phyloP scores from a whole-genome alignment of 2,888 invertebrate species.

The Eilema sororculum region DNA sequence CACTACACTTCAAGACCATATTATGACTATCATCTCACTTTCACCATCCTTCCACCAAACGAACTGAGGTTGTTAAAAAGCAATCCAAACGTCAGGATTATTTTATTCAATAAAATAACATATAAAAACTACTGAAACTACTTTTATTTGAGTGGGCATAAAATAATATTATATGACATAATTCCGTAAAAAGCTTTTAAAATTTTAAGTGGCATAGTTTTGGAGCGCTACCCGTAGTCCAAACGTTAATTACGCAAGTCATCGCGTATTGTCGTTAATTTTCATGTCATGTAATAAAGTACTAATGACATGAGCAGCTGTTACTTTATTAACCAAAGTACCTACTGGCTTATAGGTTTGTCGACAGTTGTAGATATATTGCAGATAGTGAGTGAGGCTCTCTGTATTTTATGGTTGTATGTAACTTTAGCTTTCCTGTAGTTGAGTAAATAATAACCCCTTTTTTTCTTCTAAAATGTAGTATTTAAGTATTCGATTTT shows the following conservation, averaged over 20 bases:
- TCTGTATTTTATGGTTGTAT: not conserved
- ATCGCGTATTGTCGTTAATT: slow-evolving; percentile 17
- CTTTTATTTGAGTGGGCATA: not conserved
- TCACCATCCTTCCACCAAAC: no score
- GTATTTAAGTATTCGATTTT: no score
- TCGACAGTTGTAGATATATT: not conserved
- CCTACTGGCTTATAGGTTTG: not conserved
- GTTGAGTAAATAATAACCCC: not conserved
- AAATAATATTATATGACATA: slow-evolving; percentile 1
- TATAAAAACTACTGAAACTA: not conserved
- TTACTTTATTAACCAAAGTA: slow-evolving; percentile 7
- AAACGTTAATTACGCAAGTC: slow-evolving; percentile 17
- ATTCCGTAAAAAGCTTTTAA: not conserved
- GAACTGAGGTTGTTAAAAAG: no score
- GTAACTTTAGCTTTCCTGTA: not conserved
- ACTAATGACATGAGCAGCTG: slow-evolving; percentile 13
- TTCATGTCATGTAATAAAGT: slow-evolving; percentile 16
- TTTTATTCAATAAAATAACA: no score
- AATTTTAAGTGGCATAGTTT: not conserved
- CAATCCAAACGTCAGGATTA: no score
- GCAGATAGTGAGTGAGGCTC: not conserved
- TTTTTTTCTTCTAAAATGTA: no score
- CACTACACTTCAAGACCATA: no score
- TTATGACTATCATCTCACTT: no score
- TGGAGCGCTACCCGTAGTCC: not conserved